phyloP scores from a whole-genome alignment of 1,140 invertebrate genomes.

The Plutomurus gul region DNA sequence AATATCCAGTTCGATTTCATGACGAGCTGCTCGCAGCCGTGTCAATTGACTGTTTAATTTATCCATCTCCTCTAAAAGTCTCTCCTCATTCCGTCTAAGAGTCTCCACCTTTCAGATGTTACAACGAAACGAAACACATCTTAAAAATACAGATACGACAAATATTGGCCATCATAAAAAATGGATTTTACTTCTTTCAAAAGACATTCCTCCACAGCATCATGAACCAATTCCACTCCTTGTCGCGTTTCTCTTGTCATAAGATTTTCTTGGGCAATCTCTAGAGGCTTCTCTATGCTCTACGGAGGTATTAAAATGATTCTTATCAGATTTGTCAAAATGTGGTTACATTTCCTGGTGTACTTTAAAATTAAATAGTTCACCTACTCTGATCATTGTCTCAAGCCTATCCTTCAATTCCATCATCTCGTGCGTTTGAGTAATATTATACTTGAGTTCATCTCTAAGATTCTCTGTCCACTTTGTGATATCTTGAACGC shows the following conservation, averaged over 20 bases:
- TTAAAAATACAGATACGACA: too few relatives aligned
- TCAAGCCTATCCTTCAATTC: constrained; percentile 48
- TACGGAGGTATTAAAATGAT: not conserved
- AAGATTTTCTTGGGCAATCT: constrained; percentile 46
- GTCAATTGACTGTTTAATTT: constrained; percentile 41
- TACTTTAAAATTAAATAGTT: not conserved
- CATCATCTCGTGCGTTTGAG: constrained; percentile 38
- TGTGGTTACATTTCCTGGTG: not conserved
- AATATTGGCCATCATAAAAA: not conserved
- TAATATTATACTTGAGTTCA: constrained; percentile 44
- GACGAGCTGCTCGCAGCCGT: constrained; percentile 38
- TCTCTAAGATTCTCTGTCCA: constrained; percentile 35
- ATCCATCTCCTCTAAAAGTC: constrained; percentile 33
- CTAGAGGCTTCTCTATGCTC: constrained; percentile 42
- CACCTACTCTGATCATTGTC: constrained; percentile 38
- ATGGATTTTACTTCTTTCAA: constrained; percentile 32
- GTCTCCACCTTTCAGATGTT: constrained; percentile 34
- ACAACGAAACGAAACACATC: too few relatives aligned
- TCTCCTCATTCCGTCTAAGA: constrained; percentile 39
- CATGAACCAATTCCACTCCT: constrained; percentile 45
- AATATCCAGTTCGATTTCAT: constrained; percentile 49
- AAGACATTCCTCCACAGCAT: constrained; percentile 46
- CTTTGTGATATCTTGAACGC: constrained; percentile 25
- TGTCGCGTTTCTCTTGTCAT: constrained; percentile 37
- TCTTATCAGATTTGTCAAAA: not conserved